Evolutionary conservation across 2,888 invertebrate species (phyloP).

Genomic region (Drosophila borealis): DNA sequence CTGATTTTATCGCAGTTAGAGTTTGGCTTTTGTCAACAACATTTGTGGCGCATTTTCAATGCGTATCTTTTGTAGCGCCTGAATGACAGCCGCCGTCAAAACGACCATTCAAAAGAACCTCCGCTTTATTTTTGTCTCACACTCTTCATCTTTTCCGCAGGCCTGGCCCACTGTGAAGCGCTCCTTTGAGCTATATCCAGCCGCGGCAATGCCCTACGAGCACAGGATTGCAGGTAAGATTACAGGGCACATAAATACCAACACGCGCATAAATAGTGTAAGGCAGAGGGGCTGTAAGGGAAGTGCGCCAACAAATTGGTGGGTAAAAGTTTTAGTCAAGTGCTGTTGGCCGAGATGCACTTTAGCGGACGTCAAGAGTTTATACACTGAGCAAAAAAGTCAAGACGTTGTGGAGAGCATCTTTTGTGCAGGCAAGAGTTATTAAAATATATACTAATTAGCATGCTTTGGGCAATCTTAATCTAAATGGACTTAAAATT

Average conservation of each 20-base stretch:
- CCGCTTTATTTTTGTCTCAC: constrained; percentile 25
- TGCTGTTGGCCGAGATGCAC: constrained; percentile 62
- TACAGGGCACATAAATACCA: constrained; percentile 7
- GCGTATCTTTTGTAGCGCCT: constrained; percentile 21
- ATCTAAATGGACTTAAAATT: too few species aligned
- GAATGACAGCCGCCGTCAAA: constrained; percentile 27
- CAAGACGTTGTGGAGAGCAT: neutral
- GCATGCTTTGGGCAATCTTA: too few species aligned
- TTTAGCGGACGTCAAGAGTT: constrained; percentile 60
- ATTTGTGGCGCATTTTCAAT: constrained; percentile 33
- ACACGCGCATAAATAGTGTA: neutral
- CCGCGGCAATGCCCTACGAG: constrained; percentile 71
- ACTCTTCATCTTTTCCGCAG: constrained; percentile 64
- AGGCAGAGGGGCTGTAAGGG: neutral
- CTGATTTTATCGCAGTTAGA: constrained; percentile 65
- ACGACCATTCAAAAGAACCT: constrained; percentile 17
- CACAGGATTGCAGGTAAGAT: constrained; percentile 84
- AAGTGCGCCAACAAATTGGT: constrained; percentile 35
- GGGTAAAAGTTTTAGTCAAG: constrained; percentile 59
- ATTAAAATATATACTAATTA: too few species aligned
- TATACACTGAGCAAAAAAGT: constrained; percentile 13
- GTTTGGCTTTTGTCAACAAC: constrained; percentile 46
- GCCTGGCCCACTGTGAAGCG: constrained; percentile 84
- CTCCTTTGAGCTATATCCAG: constrained; percentile 81
- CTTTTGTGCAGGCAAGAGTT: too few species aligned